Percentiles rank a stretch among this genome's conserved stretches.
Conservation (phyloP, 2,888 invertebrate species). For the Cephus pulcher region DNA sequence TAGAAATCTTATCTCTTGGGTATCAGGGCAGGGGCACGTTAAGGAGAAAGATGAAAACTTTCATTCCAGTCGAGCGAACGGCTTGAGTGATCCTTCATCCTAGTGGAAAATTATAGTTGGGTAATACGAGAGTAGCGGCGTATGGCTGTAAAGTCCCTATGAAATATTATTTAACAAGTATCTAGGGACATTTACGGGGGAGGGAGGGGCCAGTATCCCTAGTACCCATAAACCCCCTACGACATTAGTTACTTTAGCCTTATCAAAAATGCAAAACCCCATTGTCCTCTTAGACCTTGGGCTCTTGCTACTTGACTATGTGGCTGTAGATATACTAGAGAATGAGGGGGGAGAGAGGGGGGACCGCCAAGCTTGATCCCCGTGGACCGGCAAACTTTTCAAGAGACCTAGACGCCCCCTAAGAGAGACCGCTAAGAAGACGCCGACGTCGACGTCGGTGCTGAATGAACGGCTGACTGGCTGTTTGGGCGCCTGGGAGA, state of each 20-base stretch:
- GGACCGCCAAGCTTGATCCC: neutral
- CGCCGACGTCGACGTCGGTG: neutral
- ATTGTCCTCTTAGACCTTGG: constrained; percentile 31
- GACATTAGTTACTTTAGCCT: constrained; percentile 50
- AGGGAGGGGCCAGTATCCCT: constrained; percentile 17
- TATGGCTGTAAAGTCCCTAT: constrained; percentile 22
- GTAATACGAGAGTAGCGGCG: neutral
- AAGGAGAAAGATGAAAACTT: neutral
- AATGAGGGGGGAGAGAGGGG: neutral
- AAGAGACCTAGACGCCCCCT: neutral
- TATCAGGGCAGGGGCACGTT: neutral
- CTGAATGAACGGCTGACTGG: neutral
- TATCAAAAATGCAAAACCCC: constrained; percentile 53
- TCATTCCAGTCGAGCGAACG: neutral
- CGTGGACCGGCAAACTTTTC: neutral
- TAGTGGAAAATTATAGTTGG: neutral
- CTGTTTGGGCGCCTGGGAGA: neutral
- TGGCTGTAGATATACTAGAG: neutral
- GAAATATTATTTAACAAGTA: constrained; percentile 55
- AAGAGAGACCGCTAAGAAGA: neutral
- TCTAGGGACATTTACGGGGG: constrained; percentile 46
- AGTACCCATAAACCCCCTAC: constrained; percentile 34
- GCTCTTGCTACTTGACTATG: neutral
- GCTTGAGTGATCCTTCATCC: neutral
- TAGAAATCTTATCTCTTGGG: neutral